These are phyloP conservation scores for Acanthaster planci DNA, from an alignment of 35 echinoderm and acorn worm species.

Conservation along the genomic window DNA sequence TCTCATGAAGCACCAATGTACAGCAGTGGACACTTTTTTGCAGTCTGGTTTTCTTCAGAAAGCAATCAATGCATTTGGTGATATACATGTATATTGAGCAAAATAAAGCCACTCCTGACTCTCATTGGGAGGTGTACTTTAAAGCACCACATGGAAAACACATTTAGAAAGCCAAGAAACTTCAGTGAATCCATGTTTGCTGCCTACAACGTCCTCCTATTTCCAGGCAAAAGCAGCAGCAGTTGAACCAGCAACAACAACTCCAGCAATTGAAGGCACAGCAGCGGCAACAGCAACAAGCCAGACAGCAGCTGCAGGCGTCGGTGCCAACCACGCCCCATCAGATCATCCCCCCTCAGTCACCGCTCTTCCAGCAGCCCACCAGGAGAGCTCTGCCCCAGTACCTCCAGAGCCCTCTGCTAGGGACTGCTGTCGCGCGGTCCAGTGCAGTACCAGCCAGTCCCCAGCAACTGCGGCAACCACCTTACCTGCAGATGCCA, in stretches of 20 bases:
- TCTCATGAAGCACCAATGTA: no score
- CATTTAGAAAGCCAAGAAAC: no score
- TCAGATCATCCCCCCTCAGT: constrained; percentile 1
- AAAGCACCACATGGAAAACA: no score
- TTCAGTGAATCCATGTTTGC: no score
- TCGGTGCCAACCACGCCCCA: not conserved
- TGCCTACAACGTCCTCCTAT: no score
- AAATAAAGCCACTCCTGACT: no score
- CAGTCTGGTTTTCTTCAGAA: no score
- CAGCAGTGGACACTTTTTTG: no score
- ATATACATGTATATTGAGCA: no score
- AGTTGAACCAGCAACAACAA: not conserved
- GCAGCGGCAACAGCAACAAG: constrained; percentile 1
- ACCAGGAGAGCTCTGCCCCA: not conserved
- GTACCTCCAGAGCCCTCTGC: constrained; percentile 1
- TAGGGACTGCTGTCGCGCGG: not conserved
- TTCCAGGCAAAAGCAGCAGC: constrained; percentile 14
- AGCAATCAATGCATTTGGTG: no score
- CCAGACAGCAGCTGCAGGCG: not conserved
- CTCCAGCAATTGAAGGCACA: constrained; percentile 4
- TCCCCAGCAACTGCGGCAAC: not conserved
- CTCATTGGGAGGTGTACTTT: no score
- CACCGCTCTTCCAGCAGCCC: not conserved
- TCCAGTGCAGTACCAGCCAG: not conserved
- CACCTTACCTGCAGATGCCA: constrained; percentile 24